Evolutionary conservation across 2,888 invertebrate species (phyloP).

Genomic region (Caenorhabditis macrosperma): DNA sequence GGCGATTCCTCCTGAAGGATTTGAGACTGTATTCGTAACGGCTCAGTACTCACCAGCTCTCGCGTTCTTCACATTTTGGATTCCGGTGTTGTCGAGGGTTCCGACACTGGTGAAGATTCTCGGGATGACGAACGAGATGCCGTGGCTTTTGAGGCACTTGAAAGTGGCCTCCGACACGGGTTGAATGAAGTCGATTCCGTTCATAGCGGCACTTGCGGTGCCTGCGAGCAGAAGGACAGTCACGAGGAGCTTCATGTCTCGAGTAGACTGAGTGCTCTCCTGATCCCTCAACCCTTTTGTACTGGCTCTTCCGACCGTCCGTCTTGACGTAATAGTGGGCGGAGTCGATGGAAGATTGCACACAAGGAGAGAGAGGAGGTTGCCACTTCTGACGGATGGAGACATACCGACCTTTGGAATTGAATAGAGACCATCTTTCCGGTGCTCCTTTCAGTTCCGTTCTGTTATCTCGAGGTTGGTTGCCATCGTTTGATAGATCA

Average conservation of each 20-base stretch:
- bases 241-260: slow-evolving; percentile 27
- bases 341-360: background rate
- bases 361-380: background rate
- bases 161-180: slow-evolving; percentile 58
- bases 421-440: too few relatives aligned
- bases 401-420: background rate
- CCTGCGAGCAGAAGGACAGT: slow-evolving; percentile 7
- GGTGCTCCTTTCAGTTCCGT: too few relatives aligned
- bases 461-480: too few relatives aligned
- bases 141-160: slow-evolving; percentile 61
- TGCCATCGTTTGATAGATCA: too few relatives aligned
- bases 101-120: slow-evolving; percentile 65
- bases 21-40: background rate
- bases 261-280: background rate
- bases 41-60: slow-evolving; percentile 48
- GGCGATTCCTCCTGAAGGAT: slow-evolving; percentile 38
- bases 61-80: slow-evolving; percentile 70
- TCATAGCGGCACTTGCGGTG: background rate
- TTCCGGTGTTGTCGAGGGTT: slow-evolving; percentile 64
- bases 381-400: background rate
- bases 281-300: slow-evolving; percentile 10
- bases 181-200: slow-evolving; percentile 54
- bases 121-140: slow-evolving; percentile 65
- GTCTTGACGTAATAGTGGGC: background rate
- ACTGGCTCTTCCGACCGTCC: slow-evolving; percentile 1